Evolutionary conservation across 2,797 vertebrate genomes (phyloP), one percentile per base, ranked within the genome.

Genomic region (Telmatherina bonti): DNA sequence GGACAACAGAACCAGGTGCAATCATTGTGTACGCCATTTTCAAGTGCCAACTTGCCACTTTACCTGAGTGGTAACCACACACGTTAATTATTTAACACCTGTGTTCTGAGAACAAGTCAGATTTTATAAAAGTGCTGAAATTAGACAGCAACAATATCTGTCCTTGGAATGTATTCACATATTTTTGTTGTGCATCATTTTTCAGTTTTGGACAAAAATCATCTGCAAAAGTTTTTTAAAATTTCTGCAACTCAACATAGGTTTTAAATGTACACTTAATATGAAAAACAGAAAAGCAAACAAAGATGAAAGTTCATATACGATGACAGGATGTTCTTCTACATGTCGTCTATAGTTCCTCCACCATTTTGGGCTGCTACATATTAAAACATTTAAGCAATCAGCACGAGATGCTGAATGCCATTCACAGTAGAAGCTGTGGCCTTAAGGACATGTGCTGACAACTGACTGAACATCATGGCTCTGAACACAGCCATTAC

Each of bases 401-500:
- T 85, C 68, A 54, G 73, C 70, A 60, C 10, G 53, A 47, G 77
- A 76, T 71, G 61, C 61, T 74, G 66, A 67, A 70, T 71, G 62
- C 65, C 43, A 12, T 67, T 85, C 36, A 36, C 63, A n/a, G 35
- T 65, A 52, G 67, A 83, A 56, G 60, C 70, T 68, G 41, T 61
- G 74, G 62, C 81, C 83, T 88, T 87, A 76, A 72, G 83, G 87
- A 77, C 82, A 80, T 79, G 80, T 72, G 78, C 87, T 89, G 85
- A 90, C 87, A 88, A 89, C 90, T 91, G 92, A 92, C 91, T 94
- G 89, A 93, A 93, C 88, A 91, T 93, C 89, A 92, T 89, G 83
- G 84, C 87, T 86, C 85, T 90, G 87, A 93, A 93, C 91, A 90
- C 86, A 89, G 87, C 93, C 91, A 94, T 94, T 93, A 94, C 89